These are phyloP conservation scores for Oryzias sinensis DNA, from an alignment of 2,797 vertebrate species.

Conservation along the genomic window DNA sequence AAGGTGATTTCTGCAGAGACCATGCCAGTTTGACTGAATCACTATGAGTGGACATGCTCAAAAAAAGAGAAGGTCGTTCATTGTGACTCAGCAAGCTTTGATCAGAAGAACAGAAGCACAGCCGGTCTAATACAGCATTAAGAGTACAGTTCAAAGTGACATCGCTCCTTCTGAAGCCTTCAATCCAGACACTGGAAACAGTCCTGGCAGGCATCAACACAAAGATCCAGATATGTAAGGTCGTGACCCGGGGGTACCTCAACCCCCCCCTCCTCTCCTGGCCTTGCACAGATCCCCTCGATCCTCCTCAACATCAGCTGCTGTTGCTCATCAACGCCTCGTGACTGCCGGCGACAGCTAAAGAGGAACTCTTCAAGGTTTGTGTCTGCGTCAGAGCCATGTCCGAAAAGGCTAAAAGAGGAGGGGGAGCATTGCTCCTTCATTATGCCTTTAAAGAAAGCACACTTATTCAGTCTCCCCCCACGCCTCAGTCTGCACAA, in stretches of 20 bases:
- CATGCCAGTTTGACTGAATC: slow-evolving; percentile 64
- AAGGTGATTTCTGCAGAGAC: slow-evolving; percentile 58
- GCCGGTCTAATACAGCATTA: slow-evolving; percentile 45
- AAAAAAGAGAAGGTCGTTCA: slow-evolving; percentile 25
- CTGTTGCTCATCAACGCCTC: slow-evolving; percentile 71
- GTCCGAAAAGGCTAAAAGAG: slow-evolving; percentile 35
- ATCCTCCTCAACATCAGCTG: slow-evolving; percentile 69
- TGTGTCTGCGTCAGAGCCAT: slow-evolving; percentile 25
- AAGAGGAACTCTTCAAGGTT: slow-evolving; percentile 30
- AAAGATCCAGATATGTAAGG: slow-evolving; percentile 48
- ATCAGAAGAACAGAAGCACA: slow-evolving; percentile 46
- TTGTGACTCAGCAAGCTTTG: slow-evolving; percentile 51
- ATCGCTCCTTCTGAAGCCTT: slow-evolving; percentile 10
- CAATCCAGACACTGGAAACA: slow-evolving; percentile 24
- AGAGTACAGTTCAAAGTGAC: slow-evolving; percentile 40
- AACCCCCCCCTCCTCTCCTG: background rate
- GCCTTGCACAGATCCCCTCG: slow-evolving; percentile 11
- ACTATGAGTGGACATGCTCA: slow-evolving; percentile 57
- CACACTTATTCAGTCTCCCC: slow-evolving; percentile 39
- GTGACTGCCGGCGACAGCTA: slow-evolving; percentile 24
- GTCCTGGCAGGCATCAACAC: slow-evolving; percentile 19
- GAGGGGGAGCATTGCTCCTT: slow-evolving; percentile 73
- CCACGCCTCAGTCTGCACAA: slow-evolving; percentile 33
- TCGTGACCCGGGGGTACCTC: slow-evolving; percentile 42
- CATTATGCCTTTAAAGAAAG: slow-evolving; percentile 71